phyloP scores from a whole-genome alignment of 2,888 invertebrate genomes.

The Drosophila parthenogenetica region DNA sequence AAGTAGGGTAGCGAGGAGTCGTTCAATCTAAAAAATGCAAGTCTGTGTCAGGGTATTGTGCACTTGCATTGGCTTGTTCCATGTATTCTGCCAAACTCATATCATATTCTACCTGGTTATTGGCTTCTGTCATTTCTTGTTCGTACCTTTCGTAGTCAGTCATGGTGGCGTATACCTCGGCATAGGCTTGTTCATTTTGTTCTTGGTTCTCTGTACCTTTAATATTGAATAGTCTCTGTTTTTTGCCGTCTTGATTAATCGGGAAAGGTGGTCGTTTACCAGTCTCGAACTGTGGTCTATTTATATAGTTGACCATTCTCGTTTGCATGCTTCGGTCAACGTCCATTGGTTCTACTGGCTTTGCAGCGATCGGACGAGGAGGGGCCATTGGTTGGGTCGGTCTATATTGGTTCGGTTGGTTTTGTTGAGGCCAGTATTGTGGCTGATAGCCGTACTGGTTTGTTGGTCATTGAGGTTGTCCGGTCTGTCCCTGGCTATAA shows the following conservation, averaged over 20 bases:
- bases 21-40: slow-evolving; percentile 6
- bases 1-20: slow-evolving; percentile 5
- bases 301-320: too few species aligned
- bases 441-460: background rate
- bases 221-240: too few species aligned
- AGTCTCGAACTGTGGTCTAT: too few species aligned
- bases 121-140: background rate
- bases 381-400: background rate
- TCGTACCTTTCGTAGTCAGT: background rate
- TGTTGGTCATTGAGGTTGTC: background rate
- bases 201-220: too few species aligned
- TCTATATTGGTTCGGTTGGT: background rate
- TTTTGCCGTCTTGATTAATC: too few species aligned
- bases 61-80: background rate
- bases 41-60: background rate
- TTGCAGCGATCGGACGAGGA: too few species aligned
- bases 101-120: background rate
- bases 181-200: too few species aligned
- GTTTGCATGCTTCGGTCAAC: too few species aligned
- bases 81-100: background rate
- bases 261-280: too few species aligned
- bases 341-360: too few species aligned
- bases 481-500: too few species aligned
- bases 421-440: background rate
- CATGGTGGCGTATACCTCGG: background rate